Base-by-base conservation (phyloP, 2,888 invertebrate genomes). In the Isotomurus palustris region DNA sequence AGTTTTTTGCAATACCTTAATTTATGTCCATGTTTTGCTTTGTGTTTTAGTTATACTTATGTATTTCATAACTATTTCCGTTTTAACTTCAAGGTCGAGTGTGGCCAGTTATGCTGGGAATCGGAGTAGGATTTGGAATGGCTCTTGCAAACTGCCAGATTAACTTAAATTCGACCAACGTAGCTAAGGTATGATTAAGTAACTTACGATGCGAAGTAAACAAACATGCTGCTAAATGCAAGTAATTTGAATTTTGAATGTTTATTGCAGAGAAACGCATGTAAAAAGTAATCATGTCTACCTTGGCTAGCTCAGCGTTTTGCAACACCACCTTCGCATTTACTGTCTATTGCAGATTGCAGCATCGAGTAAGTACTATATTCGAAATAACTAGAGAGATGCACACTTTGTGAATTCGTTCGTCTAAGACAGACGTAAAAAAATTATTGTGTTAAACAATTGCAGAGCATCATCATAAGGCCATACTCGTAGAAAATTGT, bases 81-180 rank as follows among this genome's bases (percentile, higher is more conserved):
- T 43, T 43, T 43, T 5, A 8, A 43, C 8, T 74, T 76, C 4
- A 73, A 84, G 84, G 88, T 73, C 83, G 85, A 76, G 80, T 84
- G 72, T 95, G 93, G 92, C 95, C 95, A 1, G 77, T 93, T 27
- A 82, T 89, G 73, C 81, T 90, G 59, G 94, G 94, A 35, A 82
- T 87, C 67, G 94, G 94, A 53, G 84, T 91, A 74, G 96, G 95
- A 36, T 78, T 93, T 71, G 96, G 96, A 49, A 84, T 91, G 78
- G 92, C 91, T 47, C 89, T 87, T 78, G 82, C 88, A 53, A 91
- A 91, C 76, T 93, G 92, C 76, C 87, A 91, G 77, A 79, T 83
- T 73, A 84, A 84, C 57, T 76, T 81, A 56, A 73, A 75, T 52
- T 40, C 60, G n/a, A 57, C 63, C 27, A 52, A 49, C 43, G 59